phyloP scores from a whole-genome alignment of 2,113 vertebrate species.

The Sebastes fasciatus region DNA sequence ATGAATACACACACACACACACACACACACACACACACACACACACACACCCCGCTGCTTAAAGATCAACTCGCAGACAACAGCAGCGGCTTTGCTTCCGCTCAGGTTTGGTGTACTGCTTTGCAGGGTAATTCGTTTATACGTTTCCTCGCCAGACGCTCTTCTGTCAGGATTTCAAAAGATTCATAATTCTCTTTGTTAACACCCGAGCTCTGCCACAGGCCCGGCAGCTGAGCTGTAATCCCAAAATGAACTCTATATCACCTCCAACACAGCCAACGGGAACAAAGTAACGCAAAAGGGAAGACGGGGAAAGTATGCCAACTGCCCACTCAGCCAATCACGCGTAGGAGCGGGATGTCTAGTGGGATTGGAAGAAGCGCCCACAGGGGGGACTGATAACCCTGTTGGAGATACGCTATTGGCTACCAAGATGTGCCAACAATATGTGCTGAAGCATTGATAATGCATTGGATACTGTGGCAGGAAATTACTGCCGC shows the following conservation, averaged over 20 bases:
- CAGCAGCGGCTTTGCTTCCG: slow-evolving; percentile 22
- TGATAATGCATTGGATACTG: slow-evolving; percentile 33
- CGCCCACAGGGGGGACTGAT: slow-evolving; percentile 51
- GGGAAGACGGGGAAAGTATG: slow-evolving; percentile 56
- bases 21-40: slow-evolving; percentile 18
- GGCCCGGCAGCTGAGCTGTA: slow-evolving; percentile 49
- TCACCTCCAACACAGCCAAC: slow-evolving; percentile 71
- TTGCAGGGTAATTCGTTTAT: slow-evolving; percentile 35
- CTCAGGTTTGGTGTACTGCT: slow-evolving; percentile 34
- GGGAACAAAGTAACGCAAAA: slow-evolving; percentile 58
- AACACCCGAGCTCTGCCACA: slow-evolving; percentile 48
- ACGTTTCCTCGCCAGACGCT: slow-evolving; percentile 18
- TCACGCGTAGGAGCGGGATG: slow-evolving; percentile 38
- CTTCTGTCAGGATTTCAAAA: slow-evolving; percentile 58
- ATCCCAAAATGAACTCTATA: slow-evolving; percentile 77
- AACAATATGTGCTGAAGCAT: slow-evolving; percentile 42
- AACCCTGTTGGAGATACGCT: slow-evolving; percentile 53
- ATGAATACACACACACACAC: slow-evolving; percentile 18
- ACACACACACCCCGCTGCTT: neutral
- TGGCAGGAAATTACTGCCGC: slow-evolving; percentile 15
- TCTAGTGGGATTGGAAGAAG: slow-evolving; percentile 52
- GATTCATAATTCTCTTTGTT: slow-evolving; percentile 72
- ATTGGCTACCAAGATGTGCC: slow-evolving; percentile 46
- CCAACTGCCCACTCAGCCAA: slow-evolving; percentile 68
- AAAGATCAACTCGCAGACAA: neutral